Conservation (phyloP, 1,140 invertebrate genomes). For the Calliphora vicina region DNA sequence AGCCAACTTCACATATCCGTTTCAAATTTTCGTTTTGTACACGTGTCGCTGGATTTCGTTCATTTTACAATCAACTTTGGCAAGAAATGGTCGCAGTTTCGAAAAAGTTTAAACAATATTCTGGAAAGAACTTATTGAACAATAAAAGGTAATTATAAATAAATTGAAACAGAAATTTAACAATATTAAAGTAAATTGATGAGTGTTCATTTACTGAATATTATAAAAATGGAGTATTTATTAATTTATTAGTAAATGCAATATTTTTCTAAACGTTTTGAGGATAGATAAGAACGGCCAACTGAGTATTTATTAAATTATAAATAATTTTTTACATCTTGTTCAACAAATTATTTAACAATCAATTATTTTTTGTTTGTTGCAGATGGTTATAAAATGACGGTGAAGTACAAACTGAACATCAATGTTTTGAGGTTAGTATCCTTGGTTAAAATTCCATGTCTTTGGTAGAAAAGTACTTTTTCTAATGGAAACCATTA, state of each 20-base stretch:
- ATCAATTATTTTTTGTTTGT: too few species aligned
- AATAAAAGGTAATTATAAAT: too few species aligned
- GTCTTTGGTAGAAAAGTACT: background rate
- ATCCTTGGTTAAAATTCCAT: background rate
- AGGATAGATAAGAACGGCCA: constrained; percentile 42
- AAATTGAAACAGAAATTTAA: too few species aligned
- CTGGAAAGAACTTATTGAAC: too few species aligned
- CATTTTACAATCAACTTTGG: background rate
- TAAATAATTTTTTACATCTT: background rate
- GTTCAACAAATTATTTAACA: too few species aligned
- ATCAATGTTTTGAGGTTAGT: background rate
- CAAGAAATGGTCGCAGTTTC: too few species aligned
- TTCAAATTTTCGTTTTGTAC: background rate
- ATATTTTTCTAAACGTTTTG: constrained; percentile 29
- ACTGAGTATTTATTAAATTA: constrained; percentile 23
- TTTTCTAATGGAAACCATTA: background rate
- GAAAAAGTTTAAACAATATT: too few species aligned
- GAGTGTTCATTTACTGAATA: constrained; percentile 38
- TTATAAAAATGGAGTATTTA: background rate
- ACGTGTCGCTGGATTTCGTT: background rate
- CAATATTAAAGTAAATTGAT: constrained; percentile 29
- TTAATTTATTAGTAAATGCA: constrained; percentile 24
- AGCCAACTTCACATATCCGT: constrained; percentile 3
- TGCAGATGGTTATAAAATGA: too few species aligned
- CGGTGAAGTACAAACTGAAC: too few species aligned